phyloP scores from a whole-genome alignment of 2,113 vertebrate genomes.

The Hydrolagus affinis region DNA sequence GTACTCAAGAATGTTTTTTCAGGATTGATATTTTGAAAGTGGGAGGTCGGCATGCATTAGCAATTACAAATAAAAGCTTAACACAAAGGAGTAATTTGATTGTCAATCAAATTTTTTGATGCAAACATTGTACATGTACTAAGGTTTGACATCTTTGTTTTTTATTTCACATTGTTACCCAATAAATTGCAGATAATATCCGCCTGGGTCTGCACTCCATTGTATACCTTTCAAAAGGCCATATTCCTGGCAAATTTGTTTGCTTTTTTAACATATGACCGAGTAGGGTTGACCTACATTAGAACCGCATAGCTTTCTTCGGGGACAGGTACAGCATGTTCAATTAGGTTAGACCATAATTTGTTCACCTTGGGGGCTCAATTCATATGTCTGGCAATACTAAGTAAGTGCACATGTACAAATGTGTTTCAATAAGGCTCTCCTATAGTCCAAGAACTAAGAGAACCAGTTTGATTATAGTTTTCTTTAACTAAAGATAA shows the following conservation, averaged over 20 bases:
- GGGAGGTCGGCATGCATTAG: too few species aligned
- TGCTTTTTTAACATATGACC: neutral
- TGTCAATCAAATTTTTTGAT: neutral
- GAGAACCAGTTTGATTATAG: neutral
- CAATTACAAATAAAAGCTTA: too few species aligned
- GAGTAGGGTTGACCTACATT: neutral
- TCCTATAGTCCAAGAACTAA: neutral
- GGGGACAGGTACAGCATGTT: neutral
- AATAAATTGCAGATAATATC: neutral
- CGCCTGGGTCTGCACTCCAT: neutral
- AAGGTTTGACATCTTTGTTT: neutral
- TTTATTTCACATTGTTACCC: neutral
- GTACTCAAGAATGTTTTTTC: too few species aligned
- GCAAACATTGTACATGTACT: neutral
- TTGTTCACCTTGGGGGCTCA: neutral
- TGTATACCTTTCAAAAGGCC: neutral
- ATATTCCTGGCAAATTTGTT: neutral
- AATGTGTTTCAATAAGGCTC: neutral
- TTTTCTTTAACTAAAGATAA: too few species aligned
- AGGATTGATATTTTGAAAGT: too few species aligned
- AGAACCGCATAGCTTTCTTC: neutral
- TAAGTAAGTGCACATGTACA: slow-evolving; percentile 12
- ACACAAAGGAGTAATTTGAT: too few species aligned
- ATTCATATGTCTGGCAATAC: neutral
- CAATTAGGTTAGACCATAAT: slow-evolving; percentile 6